Percentiles rank a stretch among this genome's conserved stretches.
Conservation (phyloP, 2,113 vertebrate genomes). For the Xiphorhynchus elegans region DNA sequence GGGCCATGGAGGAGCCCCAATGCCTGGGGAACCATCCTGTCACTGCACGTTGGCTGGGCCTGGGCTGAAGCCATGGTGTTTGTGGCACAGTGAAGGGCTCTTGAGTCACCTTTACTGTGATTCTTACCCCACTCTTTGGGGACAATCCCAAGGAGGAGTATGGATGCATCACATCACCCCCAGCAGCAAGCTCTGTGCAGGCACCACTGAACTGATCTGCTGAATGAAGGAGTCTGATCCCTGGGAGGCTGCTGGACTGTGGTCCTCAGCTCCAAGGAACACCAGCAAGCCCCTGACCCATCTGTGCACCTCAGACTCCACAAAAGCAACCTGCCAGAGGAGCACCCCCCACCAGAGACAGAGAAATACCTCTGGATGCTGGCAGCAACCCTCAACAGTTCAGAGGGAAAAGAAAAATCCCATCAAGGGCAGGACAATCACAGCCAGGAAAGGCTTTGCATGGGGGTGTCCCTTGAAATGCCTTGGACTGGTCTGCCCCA, state of each 20-base stretch:
- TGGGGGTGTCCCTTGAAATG: neutral
- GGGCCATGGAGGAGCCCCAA: neutral
- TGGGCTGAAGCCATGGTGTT: rapidly evolving
- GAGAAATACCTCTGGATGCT: neutral
- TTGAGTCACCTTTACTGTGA: neutral
- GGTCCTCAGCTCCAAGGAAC: neutral
- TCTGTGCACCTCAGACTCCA: neutral
- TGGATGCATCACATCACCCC: neutral
- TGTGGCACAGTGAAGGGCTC: neutral
- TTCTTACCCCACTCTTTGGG: neutral
- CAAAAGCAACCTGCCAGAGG: neutral
- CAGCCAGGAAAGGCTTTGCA: neutral
- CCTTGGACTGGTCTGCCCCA: neutral
- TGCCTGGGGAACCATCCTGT: rapidly evolving
- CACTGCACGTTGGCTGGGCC: neutral
- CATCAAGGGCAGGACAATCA: neutral
- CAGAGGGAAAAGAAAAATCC: neutral
- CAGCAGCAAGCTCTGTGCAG: neutral
- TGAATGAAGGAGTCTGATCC: neutral
- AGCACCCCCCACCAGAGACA: neutral
- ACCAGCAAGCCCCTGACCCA: neutral
- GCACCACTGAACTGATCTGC: neutral
- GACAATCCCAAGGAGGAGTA: neutral
- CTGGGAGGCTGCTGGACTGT: neutral
- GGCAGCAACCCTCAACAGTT: neutral